Evolutionary conservation across 2,888 invertebrate species (phyloP).

Genomic region (Ophion ellenae): DNA sequence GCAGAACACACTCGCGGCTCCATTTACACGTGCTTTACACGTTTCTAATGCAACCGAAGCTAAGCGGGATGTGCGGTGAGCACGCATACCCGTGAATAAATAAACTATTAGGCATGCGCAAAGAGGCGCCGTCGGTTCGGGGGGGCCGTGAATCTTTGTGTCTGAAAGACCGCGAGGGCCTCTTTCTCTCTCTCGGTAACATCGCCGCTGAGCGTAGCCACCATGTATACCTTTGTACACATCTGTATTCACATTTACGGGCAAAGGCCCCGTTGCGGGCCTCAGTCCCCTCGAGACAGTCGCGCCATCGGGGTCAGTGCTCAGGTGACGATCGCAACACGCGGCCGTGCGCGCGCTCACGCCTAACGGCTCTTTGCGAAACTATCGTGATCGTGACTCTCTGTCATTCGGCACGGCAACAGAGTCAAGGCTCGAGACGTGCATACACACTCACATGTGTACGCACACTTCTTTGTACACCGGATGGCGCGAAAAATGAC

Average conservation of each 20-base stretch:
- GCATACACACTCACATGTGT: background rate
- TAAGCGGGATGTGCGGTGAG: slow-evolving; percentile 32
- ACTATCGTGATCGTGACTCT: slow-evolving; percentile 77
- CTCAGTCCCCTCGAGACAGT: slow-evolving; percentile 52
- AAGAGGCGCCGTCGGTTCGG: slow-evolving; percentile 15
- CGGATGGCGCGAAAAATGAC: background rate
- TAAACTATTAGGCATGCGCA: slow-evolving; percentile 54
- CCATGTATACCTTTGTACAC: slow-evolving; percentile 18
- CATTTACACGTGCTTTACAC: slow-evolving; percentile 22
- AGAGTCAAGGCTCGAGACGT: slow-evolving; percentile 27
- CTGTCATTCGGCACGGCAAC: slow-evolving; percentile 66
- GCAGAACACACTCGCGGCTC: slow-evolving; percentile 9
- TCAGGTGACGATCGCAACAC: slow-evolving; percentile 75
- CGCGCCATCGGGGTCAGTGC: slow-evolving; percentile 71
- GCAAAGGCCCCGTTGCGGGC: slow-evolving; percentile 50
- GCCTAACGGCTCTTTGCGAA: slow-evolving; percentile 67
- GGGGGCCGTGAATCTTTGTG: slow-evolving; percentile 59
- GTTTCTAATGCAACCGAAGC: slow-evolving; percentile 43
- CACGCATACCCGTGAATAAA: slow-evolving; percentile 45
- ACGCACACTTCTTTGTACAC: background rate
- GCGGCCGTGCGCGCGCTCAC: slow-evolving; percentile 52
- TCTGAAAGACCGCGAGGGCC: slow-evolving; percentile 44
- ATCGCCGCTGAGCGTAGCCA: slow-evolving; percentile 37
- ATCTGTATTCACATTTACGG: slow-evolving; percentile 29
- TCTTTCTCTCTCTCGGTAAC: slow-evolving; percentile 10